Percentiles rank a stretch among this genome's conserved stretches.
Conservation (phyloP, 2,888 invertebrate genomes). For the Liposcelis brunnea region DNA sequence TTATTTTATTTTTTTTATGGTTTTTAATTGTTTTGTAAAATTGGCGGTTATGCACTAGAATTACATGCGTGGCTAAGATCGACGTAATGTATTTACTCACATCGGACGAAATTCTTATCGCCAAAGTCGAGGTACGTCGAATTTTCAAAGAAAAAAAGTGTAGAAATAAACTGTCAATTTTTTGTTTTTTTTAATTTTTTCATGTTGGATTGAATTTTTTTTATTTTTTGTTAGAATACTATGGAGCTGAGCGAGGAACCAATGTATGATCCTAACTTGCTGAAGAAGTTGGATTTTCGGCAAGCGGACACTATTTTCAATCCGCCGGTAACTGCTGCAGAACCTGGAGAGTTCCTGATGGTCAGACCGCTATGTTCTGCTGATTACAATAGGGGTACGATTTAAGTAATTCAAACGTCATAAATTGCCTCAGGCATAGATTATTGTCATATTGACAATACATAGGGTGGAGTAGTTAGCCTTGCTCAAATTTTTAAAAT, state of each 20-base stretch:
- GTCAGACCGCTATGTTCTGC: conserved; percentile 61
- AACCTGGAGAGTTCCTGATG: conserved; percentile 60
- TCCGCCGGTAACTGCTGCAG: conserved; percentile 47
- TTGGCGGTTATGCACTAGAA: too few species aligned
- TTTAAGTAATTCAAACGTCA: conserved; percentile 4
- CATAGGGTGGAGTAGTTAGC: neutral
- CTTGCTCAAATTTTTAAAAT: conserved; percentile 6
- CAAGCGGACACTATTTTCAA: conserved; percentile 44
- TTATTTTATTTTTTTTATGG: too few species aligned
- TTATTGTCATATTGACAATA: neutral
- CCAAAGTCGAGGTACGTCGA: too few species aligned
- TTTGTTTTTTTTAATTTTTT: too few species aligned
- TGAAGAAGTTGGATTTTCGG: conserved; percentile 46
- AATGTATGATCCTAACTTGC: conserved; percentile 47
- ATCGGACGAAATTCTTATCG: too few species aligned
- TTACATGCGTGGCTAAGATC: too few species aligned
- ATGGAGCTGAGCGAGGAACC: neutral
- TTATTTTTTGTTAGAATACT: too few species aligned
- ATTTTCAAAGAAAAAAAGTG: too few species aligned
- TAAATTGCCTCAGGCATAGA: neutral
- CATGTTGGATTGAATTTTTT: too few species aligned
- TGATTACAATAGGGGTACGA: conserved; percentile 57
- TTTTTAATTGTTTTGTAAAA: too few species aligned
- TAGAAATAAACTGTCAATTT: too few species aligned
- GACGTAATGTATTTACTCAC: too few species aligned